Base-by-base conservation (phyloP, 2,888 invertebrate species). In the Ectropis crepuscularia region DNA sequence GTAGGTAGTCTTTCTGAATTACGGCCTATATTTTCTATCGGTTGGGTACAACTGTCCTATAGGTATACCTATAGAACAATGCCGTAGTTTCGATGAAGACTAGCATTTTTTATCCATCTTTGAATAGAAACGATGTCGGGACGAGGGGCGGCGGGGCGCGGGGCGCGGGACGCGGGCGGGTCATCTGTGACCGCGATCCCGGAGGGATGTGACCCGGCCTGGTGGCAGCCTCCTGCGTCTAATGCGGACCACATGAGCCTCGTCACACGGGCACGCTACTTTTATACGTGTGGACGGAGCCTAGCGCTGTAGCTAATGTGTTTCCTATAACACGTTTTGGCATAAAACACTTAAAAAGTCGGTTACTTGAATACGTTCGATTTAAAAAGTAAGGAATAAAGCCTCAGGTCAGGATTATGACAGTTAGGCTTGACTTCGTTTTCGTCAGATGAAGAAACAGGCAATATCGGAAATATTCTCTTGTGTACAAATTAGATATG, bases 151-250 rank as follows among this genome's bases (percentile, higher is more conserved):
- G 69, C 16, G 9, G 16, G 28, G 51, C 41, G 41, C 51, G 41
- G 50, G 9, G 9, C 9, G 46, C 61, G 47, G 57, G 42, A 11
- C 36, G 67, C 59, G 38, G 11, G 41, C 41, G 65, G 67, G 71
- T 70, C 68, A 64, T 61, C 70, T 64, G 65, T 36, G 63, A 57
- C 66, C 68, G 64, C 65, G 45, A 57, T 65, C 59, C 50, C 59
- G 57, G n/a, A 46, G 46, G 57, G 61, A 51, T 47, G 59, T 54
- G 51, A 60, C 68, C 66, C 63, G 38, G 46, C 55, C 72, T 65
- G 71, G 69, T 69, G 61, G 61, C 53, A 57, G 49, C 62, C 43
- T 62, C 28, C 11, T 38, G 58, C 57, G 59, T 49, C 39, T 62
- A 47, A 55, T 48, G 46, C 5, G 57, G 38, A 59, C 60, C 55